A percentile compares a stretch with the other conserved stretches of the same genome.
Evolutionary conservation across 2,113 vertebrate species (phyloP).

Genomic region (Sinocyclocheilus anshuiensis): DNA sequence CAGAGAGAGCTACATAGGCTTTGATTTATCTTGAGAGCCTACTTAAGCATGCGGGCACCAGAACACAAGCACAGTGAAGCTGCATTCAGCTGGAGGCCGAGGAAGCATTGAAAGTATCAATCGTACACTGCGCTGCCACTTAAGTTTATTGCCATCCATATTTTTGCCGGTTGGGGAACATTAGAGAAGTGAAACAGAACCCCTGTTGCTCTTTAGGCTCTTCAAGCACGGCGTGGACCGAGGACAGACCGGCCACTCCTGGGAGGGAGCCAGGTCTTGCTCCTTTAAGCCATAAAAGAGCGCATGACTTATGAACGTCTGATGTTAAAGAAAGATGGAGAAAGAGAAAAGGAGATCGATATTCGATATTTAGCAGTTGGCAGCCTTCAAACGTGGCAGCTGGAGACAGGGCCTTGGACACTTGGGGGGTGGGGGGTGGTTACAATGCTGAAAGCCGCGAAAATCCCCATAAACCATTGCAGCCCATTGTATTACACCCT

Average conservation of each 20-base stretch:
- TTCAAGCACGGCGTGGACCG: neutral
- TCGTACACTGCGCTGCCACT: constrained; percentile 25
- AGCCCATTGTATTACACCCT: constrained; percentile 52
- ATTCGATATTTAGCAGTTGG: constrained; percentile 57
- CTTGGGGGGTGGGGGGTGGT: constrained; percentile 25
- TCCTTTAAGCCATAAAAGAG: constrained; percentile 56
- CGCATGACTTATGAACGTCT: constrained; percentile 56
- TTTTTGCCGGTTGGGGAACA: constrained; percentile 24
- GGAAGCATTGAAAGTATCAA: constrained; percentile 39
- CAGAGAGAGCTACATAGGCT: constrained; percentile 2
- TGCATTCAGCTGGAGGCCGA: constrained; percentile 38
- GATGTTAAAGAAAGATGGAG: constrained; percentile 54
- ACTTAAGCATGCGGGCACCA: constrained; percentile 23
- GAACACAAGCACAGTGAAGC: constrained; percentile 21
- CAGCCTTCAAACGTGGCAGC: constrained; percentile 60
- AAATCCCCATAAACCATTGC: constrained; percentile 58
- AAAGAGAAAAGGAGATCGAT: constrained; percentile 57
- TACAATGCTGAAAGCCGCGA: constrained; percentile 51
- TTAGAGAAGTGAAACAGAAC: neutral
- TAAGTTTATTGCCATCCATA: constrained; percentile 37
- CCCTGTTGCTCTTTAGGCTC: neutral
- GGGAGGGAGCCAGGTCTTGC: constrained; percentile 11
- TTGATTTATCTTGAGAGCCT: constrained; percentile 30
- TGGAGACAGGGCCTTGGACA: constrained; percentile 48
- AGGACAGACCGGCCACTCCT: neutral